Base-by-base conservation (phyloP, 2,797 vertebrate species). In the Sebastes elongatus region DNA sequence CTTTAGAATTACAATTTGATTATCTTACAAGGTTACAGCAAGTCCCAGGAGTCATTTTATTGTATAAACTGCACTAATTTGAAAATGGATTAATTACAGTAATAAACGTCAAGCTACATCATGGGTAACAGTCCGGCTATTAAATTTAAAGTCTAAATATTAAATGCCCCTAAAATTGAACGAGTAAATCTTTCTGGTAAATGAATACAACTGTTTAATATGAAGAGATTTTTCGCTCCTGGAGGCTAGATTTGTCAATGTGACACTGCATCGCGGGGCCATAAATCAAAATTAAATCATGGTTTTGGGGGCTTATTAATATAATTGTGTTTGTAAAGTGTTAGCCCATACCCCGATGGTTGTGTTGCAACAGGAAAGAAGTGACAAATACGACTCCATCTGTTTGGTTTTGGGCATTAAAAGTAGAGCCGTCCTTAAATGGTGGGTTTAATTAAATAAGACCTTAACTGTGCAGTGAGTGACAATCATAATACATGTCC, bases 201-300 rank as follows among this genome's bases (percentile, higher is more conserved):
- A 83, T 84, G 67, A 72, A 70, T 55, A 38, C 28, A 28, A 46
- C 10, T 78, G 10, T 59, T 42, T 64, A 52, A 70, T 71, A 62
- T 42, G 22, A 56, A 71, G 49, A 71, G 28, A 33, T 56, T 75
- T 66, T 52, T 38, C 23, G 35, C 42, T 72, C 49, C 69, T 61
- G 32, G 38, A 68, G 72, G 38, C 61, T 71, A 59, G 71, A 78
- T 81, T 71, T 69, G 57, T 72, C 63, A 78, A 1, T 30, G 66
- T 78, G 71, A 81, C 64, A 35, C 16, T 62, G 52, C 57, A 81
- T 46, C 46, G 55, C 46, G 57, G 18, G 2, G 18, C 55, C 30
- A 82, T 84, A 53, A 80, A 84, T 87, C 75, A 57, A 53, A 56
- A 62, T 52, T 10, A 84, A 73, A 55, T 49, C 20, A 25, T 46